Evolutionary conservation across 2,113 vertebrate genomes (phyloP).

Genomic region (Cephalophus harveyi): DNA sequence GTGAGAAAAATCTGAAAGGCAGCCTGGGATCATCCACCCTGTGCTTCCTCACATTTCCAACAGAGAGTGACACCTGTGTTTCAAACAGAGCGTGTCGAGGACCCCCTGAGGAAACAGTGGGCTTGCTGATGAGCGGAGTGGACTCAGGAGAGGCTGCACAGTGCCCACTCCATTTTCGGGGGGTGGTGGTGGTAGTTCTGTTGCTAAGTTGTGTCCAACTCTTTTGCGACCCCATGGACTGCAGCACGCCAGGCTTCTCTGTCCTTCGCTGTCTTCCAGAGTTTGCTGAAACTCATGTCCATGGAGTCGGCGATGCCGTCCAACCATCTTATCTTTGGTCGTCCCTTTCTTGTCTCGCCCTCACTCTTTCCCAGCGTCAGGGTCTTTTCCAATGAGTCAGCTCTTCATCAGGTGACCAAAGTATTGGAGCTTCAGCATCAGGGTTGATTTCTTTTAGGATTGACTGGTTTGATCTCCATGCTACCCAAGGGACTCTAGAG

Average conservation of each 20-base stretch:
- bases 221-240: neutral
- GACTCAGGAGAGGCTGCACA: neutral
- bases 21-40: neutral
- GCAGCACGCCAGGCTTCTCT: neutral
- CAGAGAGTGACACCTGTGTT: neutral
- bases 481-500: neutral
- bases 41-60: neutral
- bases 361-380: neutral
- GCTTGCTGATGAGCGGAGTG: no score
- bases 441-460: neutral
- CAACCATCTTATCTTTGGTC: neutral
- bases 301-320: neutral
- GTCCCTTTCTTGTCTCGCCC: neutral
- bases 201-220: neutral
- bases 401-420: neutral
- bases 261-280: neutral
- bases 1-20: neutral
- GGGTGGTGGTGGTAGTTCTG: fast-evolving
- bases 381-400: neutral
- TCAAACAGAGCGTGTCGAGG: neutral
- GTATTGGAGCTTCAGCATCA: neutral
- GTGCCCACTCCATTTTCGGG: fast-evolving
- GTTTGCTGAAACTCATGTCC: neutral
- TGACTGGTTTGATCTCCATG: neutral
- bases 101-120: neutral